These are phyloP conservation scores for Cepaea nemoralis DNA, from an alignment of 1,140 invertebrate species.

Conservation along the genomic window DNA sequence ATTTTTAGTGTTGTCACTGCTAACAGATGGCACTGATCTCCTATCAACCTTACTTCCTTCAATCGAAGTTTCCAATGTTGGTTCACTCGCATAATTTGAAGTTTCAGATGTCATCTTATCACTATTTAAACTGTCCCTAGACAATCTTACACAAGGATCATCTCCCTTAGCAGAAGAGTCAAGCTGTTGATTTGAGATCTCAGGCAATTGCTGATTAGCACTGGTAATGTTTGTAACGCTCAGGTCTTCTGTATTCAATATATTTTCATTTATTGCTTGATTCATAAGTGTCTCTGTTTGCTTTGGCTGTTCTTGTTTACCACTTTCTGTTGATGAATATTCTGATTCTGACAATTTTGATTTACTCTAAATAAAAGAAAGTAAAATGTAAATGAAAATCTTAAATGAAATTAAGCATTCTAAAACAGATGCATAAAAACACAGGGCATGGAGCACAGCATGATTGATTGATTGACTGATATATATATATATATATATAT, in stretches of 20 bases:
- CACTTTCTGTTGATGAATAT: not conserved
- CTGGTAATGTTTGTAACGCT: not conserved
- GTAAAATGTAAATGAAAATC: too few relatives aligned
- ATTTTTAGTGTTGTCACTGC: not conserved
- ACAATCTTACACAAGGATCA: too few relatives aligned
- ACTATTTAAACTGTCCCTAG: not conserved
- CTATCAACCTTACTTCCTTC: too few relatives aligned
- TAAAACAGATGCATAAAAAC: too few relatives aligned
- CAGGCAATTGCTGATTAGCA: not conserved
- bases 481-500: too few relatives aligned
- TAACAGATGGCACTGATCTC: not conserved
- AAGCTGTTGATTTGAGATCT: not conserved
- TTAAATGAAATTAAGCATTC: too few relatives aligned
- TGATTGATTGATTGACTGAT: too few relatives aligned
- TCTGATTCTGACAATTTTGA: too few relatives aligned
- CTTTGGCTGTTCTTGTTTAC: not conserved
- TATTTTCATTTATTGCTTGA: not conserved
- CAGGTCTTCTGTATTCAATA: not conserved
- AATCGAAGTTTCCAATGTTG: too few relatives aligned
- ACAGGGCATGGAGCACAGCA: too few relatives aligned
- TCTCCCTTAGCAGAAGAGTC: not conserved
- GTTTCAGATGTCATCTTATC: not conserved
- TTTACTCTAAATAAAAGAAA: too few relatives aligned
- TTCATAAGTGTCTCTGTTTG: not conserved
- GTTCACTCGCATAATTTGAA: not conserved